phyloP scores from a whole-genome alignment of 2,888 invertebrate species.

The Lacanobia oleracea region DNA sequence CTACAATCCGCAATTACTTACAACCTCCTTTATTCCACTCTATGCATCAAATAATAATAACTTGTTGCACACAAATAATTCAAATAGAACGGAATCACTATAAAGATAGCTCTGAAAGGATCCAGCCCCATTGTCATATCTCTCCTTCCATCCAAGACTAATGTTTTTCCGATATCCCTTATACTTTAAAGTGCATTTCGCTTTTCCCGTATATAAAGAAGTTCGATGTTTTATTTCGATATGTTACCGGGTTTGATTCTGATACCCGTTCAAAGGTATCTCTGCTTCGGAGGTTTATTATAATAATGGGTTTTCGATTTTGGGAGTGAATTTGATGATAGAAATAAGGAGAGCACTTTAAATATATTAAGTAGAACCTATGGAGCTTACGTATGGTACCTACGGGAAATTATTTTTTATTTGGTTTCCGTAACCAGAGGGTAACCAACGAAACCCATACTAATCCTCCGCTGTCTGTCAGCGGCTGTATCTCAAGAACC shows the following conservation, averaged over 20 bases:
- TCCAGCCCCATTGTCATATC: slow-evolving; percentile 73
- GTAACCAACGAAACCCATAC: too few relatives aligned
- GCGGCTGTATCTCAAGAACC: too few relatives aligned
- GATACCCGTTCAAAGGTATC: slow-evolving; percentile 32
- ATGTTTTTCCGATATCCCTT: slow-evolving; percentile 86
- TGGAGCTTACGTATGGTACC: not conserved
- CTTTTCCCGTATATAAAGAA: slow-evolving; percentile 64
- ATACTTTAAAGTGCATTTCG: slow-evolving; percentile 82
- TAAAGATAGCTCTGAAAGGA: slow-evolving; percentile 65
- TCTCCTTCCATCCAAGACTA: slow-evolving; percentile 80
- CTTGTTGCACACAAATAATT: slow-evolving; percentile 63
- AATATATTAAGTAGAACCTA: not conserved
- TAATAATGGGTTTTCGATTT: slow-evolving; percentile 46
- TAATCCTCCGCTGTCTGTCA: too few relatives aligned
- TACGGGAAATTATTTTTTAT: too few relatives aligned
- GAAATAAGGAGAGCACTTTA: not conserved
- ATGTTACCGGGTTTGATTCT: slow-evolving; percentile 39
- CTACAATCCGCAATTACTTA: not conserved
- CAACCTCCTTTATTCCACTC: not conserved
- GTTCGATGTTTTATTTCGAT: slow-evolving; percentile 66
- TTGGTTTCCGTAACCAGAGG: too few relatives aligned
- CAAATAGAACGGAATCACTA: slow-evolving; percentile 60
- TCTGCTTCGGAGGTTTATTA: slow-evolving; percentile 30
- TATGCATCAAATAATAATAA: slow-evolving; percentile 49
- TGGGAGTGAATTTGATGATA: slow-evolving; percentile 3